Evolutionary conservation across 1,140 invertebrate genomes (phyloP).

Genomic region (Heliconius hermathena): DNA sequence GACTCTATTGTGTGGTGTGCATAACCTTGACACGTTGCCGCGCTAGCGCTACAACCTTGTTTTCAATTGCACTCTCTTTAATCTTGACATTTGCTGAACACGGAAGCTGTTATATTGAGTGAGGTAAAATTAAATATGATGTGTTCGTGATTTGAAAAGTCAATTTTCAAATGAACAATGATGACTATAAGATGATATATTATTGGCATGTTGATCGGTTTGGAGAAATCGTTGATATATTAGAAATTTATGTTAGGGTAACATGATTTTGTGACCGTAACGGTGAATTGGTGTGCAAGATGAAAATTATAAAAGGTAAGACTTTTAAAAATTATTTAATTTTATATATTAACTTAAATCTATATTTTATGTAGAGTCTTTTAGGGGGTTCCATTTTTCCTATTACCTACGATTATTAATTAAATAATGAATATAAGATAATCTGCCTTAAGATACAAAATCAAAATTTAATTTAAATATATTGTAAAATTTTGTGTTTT

Average conservation of each 20-base stretch:
- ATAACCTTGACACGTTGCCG: slow-evolving; percentile 79
- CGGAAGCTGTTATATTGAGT: slow-evolving; percentile 34
- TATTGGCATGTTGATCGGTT: not conserved
- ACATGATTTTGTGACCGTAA: slow-evolving; percentile 50
- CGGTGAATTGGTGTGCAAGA: slow-evolving; percentile 49
- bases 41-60: slow-evolving; percentile 70
- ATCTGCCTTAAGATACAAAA: no score
- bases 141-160: not conserved
- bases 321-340: not conserved
- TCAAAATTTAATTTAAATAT: no score
- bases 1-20: slow-evolving; percentile 58
- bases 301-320: slow-evolving; percentile 69
- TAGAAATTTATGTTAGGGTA: not conserved
- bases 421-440: no score
- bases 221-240: not conserved
- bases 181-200: slow-evolving; percentile 35
- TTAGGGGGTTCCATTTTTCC: not conserved
- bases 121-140: slow-evolving; percentile 6
- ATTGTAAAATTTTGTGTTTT: not conserved
- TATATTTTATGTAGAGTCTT: not conserved
- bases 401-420: no score
- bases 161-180: slow-evolving; percentile 23
- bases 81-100: slow-evolving; percentile 64
- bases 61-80: slow-evolving; percentile 70
- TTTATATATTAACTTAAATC: not conserved